Conservation (phyloP, 2,797 vertebrate species). For the Astyanax mexicanus region DNA sequence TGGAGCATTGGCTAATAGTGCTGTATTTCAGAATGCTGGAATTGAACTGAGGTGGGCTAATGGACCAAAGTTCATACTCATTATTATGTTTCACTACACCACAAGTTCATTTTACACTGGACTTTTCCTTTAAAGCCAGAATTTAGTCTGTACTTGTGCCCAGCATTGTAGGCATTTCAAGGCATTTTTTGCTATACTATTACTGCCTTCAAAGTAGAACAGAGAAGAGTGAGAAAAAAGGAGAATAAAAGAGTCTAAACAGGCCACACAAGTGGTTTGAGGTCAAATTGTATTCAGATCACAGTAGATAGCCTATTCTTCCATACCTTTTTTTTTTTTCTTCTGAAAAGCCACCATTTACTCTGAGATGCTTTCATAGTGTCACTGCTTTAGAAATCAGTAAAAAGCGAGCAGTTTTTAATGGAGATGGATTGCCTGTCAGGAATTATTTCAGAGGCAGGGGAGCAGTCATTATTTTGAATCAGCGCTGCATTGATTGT, state of each 20-base stretch:
- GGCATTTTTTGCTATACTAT: background rate
- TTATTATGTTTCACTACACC: too few relatives aligned
- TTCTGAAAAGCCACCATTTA: constrained; percentile 9
- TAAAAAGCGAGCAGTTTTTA: constrained; percentile 12
- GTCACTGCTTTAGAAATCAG: constrained; percentile 10
- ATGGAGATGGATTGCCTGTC: constrained; percentile 48
- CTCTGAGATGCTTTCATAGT: background rate
- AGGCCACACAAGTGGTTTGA: background rate
- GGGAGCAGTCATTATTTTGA: constrained; percentile 41
- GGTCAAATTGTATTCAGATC: background rate
- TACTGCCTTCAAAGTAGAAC: too few relatives aligned
- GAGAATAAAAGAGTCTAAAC: background rate
- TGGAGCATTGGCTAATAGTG: too few relatives aligned
- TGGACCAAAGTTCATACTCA: too few relatives aligned
- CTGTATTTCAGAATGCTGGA: too few relatives aligned
- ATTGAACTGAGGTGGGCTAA: too few relatives aligned
- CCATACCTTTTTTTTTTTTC: too few relatives aligned
- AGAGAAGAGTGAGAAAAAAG: background rate
- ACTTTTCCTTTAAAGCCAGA: too few relatives aligned
- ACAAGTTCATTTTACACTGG: too few relatives aligned
- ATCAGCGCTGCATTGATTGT: constrained; percentile 37
- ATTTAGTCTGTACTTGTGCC: too few relatives aligned
- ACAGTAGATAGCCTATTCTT: background rate
- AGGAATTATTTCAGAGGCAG: constrained; percentile 22
- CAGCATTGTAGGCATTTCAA: background rate